A percentile compares a stretch with the other conserved stretches of the same genome.
These are phyloP conservation scores for Clarias fuscus DNA, from an alignment of 2,797 vertebrate genomes.

Conservation along the genomic window DNA sequence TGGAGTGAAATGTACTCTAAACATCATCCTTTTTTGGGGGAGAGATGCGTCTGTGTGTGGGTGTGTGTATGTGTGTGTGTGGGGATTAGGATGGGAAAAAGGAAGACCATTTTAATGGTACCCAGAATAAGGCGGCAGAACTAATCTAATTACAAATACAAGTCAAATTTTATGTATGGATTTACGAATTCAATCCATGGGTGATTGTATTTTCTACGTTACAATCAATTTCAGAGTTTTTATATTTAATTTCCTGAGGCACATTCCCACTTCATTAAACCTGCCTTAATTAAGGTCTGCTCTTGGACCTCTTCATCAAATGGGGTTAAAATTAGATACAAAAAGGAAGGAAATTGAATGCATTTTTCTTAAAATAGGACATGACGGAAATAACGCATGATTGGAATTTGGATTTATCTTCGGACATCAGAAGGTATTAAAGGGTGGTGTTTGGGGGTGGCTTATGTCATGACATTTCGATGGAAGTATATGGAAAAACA, in stretches of 20 bases:
- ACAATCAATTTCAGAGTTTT: not conserved
- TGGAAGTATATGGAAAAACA: not conserved
- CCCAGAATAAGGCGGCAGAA: conserved; percentile 12
- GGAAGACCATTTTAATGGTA: not conserved
- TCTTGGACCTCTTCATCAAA: not conserved
- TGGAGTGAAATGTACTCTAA: conserved; percentile 26
- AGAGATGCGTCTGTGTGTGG: not conserved
- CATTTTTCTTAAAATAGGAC: not conserved
- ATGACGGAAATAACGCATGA: not conserved
- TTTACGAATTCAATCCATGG: not conserved
- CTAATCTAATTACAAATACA: conserved; percentile 19
- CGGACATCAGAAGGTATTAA: not conserved
- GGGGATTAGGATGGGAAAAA: not conserved
- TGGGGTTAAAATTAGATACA: not conserved
- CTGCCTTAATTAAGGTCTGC: not conserved
- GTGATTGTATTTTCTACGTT: not conserved
- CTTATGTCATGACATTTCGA: not conserved
- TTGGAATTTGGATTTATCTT: not conserved
- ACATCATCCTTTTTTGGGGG: not conserved
- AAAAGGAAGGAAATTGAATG: not conserved
- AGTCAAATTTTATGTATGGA: not conserved
- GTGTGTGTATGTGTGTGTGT: conserved; percentile 1
- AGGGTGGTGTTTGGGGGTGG: too few relatives aligned
- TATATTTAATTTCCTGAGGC: not conserved
- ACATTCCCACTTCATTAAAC: not conserved